These are phyloP conservation scores for Hippocampus barbouri DNA, from an alignment of 2,113 vertebrate genomes.

Conservation along the genomic window DNA sequence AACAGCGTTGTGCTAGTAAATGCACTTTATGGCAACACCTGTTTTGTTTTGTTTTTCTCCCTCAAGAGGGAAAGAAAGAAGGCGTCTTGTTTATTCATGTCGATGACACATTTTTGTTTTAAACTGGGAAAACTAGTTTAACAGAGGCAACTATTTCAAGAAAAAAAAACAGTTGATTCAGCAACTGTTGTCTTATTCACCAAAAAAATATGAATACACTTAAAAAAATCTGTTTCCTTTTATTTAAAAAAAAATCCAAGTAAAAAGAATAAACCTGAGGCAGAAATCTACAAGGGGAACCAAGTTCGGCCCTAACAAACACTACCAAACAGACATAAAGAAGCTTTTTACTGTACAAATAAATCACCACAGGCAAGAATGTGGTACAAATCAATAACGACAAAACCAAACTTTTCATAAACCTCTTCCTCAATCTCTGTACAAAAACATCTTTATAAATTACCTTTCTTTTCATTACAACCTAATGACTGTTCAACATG, in stretches of 20 bases:
- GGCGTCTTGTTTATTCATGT: conserved; percentile 19
- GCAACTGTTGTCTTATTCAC: background rate
- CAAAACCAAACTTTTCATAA: conserved; percentile 96
- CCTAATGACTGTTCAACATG: conserved; percentile 98
- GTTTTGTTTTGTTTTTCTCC: background rate
- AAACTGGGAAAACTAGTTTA: background rate
- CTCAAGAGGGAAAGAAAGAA: background rate
- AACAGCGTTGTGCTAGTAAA: too few species aligned
- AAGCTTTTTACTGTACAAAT: conserved; percentile 90
- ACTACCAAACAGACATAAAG: conserved; percentile 84
- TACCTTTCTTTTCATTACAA: conserved; percentile 89
- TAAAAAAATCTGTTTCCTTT: conserved; percentile 71
- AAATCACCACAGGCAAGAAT: conserved; percentile 93
- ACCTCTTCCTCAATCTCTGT: conserved; percentile 87
- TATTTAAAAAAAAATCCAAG: conserved; percentile 85
- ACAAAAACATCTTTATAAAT: conserved; percentile 99
- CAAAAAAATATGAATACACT: conserved; percentile 6
- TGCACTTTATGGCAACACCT: background rate
- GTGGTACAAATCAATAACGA: conserved; percentile 91
- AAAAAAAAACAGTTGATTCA: background rate
- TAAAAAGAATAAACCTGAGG: conserved; percentile 84
- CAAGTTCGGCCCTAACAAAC: conserved; percentile 87
- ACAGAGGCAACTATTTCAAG: background rate
- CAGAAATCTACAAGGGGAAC: conserved; percentile 83
- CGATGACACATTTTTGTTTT: background rate